A percentile compares a stretch with the other conserved stretches of the same genome.
Conservation (phyloP, 2,888 invertebrate genomes). For the Andrena camellia region DNA sequence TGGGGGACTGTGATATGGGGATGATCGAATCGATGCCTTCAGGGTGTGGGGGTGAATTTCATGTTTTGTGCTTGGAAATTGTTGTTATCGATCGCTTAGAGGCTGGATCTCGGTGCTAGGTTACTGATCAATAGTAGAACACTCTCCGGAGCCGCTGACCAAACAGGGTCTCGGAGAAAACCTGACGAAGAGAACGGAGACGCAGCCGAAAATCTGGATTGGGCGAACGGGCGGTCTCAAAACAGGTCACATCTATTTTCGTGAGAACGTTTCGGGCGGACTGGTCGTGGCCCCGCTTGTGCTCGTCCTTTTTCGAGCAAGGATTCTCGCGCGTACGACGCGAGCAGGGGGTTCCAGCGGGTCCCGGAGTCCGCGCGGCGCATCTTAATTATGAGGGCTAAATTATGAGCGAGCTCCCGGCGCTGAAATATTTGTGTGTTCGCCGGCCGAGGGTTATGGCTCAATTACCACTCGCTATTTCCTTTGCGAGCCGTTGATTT, state of each 20-base stretch:
- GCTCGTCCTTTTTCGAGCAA: constrained; percentile 61
- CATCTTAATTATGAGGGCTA: constrained; percentile 82
- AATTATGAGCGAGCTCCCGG: constrained; percentile 80
- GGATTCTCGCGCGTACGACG: constrained; percentile 64
- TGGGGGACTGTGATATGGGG: too few relatives aligned
- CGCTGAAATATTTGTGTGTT: constrained; percentile 83
- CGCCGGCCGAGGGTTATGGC: constrained; percentile 81
- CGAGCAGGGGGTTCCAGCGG: constrained; percentile 50
- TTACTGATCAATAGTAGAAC: background rate
- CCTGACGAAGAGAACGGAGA: background rate
- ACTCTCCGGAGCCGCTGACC: background rate
- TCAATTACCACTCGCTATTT: constrained; percentile 83
- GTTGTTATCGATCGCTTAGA: too few relatives aligned
- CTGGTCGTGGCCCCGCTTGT: constrained; percentile 31
- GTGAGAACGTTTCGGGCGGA: constrained; percentile 48
- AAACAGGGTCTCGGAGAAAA: background rate
- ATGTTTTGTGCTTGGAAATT: too few relatives aligned
- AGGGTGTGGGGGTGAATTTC: too few relatives aligned
- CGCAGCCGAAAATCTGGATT: background rate
- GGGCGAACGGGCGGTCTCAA: background rate
- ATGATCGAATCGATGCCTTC: too few relatives aligned
- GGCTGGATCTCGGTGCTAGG: too few relatives aligned
- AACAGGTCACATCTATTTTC: constrained; percentile 49
- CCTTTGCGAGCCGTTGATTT: constrained; percentile 81
- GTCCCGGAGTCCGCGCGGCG: constrained; percentile 63